Evolutionary conservation across 2,888 invertebrate genomes (phyloP).

Genomic region (Bhutanitis thaidina): DNA sequence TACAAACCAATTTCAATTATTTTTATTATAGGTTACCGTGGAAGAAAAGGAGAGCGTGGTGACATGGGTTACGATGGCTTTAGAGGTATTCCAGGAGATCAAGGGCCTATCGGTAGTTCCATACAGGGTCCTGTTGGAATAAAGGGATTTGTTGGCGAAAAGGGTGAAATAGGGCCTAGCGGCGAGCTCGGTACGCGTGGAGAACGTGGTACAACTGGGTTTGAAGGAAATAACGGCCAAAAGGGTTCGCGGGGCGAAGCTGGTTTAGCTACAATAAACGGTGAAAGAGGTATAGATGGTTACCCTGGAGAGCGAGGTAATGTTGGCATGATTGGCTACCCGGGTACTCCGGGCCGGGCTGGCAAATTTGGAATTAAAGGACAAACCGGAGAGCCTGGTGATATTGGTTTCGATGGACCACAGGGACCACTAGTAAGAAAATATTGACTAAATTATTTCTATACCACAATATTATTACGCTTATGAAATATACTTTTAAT

Average conservation of each 20-base stretch:
- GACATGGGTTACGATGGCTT: slow-evolving; percentile 55
- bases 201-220: slow-evolving; percentile 80
- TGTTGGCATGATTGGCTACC: slow-evolving; percentile 78
- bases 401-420: slow-evolving; percentile 77
- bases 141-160: slow-evolving; percentile 84
- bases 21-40: slow-evolving; percentile 31
- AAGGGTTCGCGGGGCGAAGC: slow-evolving; percentile 72
- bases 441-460: neutral
- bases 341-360: slow-evolving; percentile 75
- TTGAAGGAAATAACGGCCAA: slow-evolving; percentile 79
- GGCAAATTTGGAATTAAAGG: slow-evolving; percentile 70
- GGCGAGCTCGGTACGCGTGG: slow-evolving; percentile 80
- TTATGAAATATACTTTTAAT: too few species aligned
- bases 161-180: slow-evolving; percentile 81
- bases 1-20: too few species aligned
- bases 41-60: slow-evolving; percentile 54
- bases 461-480: too few species aligned
- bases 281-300: slow-evolving; percentile 62
- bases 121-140: slow-evolving; percentile 68
- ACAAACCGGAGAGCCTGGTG: slow-evolving; percentile 71
- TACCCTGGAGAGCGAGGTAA: slow-evolving; percentile 70
- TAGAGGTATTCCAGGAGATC: slow-evolving; percentile 52
- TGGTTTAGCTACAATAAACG: slow-evolving; percentile 67
- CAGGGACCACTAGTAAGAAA: slow-evolving; percentile 76
- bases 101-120: slow-evolving; percentile 59